These are phyloP conservation scores for Pycnomerus fuliginosus DNA, from an alignment of 2,888 invertebrate species.

Conservation along the genomic window DNA sequence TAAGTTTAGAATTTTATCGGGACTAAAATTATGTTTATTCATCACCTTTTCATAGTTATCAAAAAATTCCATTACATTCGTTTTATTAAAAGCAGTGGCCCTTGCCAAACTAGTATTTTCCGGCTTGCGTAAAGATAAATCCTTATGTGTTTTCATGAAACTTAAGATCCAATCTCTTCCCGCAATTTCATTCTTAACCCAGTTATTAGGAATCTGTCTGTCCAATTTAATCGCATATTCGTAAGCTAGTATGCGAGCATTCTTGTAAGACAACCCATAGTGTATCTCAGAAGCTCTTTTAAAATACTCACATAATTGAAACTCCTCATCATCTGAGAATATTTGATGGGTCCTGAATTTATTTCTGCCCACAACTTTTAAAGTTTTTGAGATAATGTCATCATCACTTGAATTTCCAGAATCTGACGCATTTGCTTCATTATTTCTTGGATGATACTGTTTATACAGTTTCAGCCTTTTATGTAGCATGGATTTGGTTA, in stretches of 20 bases:
- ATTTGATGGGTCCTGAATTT: too few species aligned
- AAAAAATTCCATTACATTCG: neutral
- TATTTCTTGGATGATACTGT: too few species aligned
- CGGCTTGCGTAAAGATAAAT: conserved; percentile 18
- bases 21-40: conserved; percentile 1
- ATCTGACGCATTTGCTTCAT: too few species aligned
- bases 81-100: conserved; percentile 11
- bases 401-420: too few species aligned
- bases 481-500: too few species aligned
- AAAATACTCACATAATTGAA: too few species aligned
- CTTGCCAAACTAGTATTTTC: conserved; percentile 26
- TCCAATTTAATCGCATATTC: conserved; percentile 18
- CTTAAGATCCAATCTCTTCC: conserved; percentile 22
- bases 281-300: conserved; percentile 21
- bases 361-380: too few species aligned
- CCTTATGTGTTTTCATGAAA: conserved; percentile 22
- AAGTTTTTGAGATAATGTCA: too few species aligned
- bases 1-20: conserved; percentile 12
- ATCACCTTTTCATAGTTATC: neutral
- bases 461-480: too few species aligned
- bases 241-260: conserved; percentile 17
- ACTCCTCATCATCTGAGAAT: too few species aligned
- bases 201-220: conserved; percentile 4
- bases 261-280: conserved; percentile 23
- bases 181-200: conserved; percentile 6